Base-by-base conservation (phyloP, 2,113 vertebrate genomes). In the Collichthys lucidus region DNA sequence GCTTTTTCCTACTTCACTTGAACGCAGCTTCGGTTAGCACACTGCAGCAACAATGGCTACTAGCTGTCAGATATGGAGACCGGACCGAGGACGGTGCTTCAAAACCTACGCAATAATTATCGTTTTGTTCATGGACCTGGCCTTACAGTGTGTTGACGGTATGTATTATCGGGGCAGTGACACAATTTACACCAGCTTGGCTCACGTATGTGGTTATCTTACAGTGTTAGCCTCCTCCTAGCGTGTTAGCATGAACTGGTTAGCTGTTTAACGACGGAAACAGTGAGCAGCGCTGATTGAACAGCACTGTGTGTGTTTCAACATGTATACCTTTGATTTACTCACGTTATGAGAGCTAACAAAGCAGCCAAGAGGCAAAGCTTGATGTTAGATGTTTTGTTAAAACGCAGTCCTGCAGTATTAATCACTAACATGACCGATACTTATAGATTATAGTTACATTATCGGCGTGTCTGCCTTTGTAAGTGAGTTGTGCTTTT, bases 131-230 rank as follows among this genome's bases (percentile, higher is more conserved):
- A 82, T 89, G 82, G 92, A 95, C 69, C 12, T 93, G 9, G 63
- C 87, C 8, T 74, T 92, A 35, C 90, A 86, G 9, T 89, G 91
- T 79, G 93, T 93, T 1, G 84, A 88, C 52, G 95, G 95, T 95
- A 89, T 50, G 92, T 65, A 35, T n/a, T 15, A 40, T 16, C 14
- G 1, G 10, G 19, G 1, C 8, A 0, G n/a, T 15, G 9, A 35
- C 0, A 19, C 10, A 12, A 40, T 53, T 29, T 3, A 62, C 8
- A 1, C 2, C 9, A 22, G 11, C 11, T 2, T 40, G 15, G 1
- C 16, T 11, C 15, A 0, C 0, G 15, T 55, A 0, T 11, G 11
- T 19, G 4, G 4, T 3, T 44, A 29, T 22, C 29, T 57, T 20
- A 29, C 40, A 50, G 26, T 31, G 52, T 64, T 74, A 85, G 78